A percentile compares a stretch with the other conserved stretches of the same genome.
phyloP scores from a whole-genome alignment of 2,113 vertebrate genomes.

The Bagarius yarrelli region DNA sequence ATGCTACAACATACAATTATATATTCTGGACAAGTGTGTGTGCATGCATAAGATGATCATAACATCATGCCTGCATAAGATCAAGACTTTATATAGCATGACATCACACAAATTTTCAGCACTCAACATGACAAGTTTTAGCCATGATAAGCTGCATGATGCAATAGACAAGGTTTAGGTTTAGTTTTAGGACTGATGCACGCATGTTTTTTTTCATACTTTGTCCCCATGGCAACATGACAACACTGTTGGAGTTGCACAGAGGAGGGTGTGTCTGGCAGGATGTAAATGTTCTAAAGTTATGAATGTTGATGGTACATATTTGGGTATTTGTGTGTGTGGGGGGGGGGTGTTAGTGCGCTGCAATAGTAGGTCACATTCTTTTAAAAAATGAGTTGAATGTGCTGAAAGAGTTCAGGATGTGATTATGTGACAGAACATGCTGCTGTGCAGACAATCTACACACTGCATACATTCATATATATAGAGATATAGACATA shows the following conservation, averaged over 20 bases:
- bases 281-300: conserved; percentile 20
- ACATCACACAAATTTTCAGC: not conserved
- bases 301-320: conserved; percentile 12
- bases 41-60: too few species aligned
- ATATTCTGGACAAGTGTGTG: too few species aligned
- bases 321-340: not conserved
- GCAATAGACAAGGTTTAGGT: not conserved
- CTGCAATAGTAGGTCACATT: not conserved
- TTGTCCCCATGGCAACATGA: conserved; percentile 36
- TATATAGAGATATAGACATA: too few species aligned
- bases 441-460: not conserved
- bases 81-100: not conserved
- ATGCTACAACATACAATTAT: too few species aligned
- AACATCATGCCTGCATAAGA: too few species aligned
- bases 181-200: conserved; percentile 10
- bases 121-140: too few species aligned
- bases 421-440: not conserved
- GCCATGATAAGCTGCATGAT: not conserved
- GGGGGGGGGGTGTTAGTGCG: not conserved
- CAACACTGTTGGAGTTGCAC: conserved; percentile 6
- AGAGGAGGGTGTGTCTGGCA: conserved; percentile 36
- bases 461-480: too few species aligned
- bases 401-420: not conserved
- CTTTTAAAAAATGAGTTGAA: not conserved
- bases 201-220: conserved; percentile 32